Percentiles rank a stretch among this genome's conserved stretches.
Evolutionary conservation across 2,113 vertebrate species (phyloP).

Genomic region (Equus quagga): DNA sequence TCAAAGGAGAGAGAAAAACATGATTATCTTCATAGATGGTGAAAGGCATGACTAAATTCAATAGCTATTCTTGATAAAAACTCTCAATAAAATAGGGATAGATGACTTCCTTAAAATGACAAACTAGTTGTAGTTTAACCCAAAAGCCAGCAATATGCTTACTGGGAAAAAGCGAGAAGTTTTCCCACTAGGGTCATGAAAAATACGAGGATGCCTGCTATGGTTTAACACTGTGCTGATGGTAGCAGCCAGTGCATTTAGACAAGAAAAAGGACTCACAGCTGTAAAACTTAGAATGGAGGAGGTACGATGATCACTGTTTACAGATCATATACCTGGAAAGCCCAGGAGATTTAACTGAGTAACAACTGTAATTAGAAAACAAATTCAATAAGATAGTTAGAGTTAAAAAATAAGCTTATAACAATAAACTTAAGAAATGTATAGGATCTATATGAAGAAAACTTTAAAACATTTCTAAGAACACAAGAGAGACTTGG

Average conservation of each 20-base stretch:
- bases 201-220: background rate
- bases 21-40: background rate
- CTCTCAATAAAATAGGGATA: background rate
- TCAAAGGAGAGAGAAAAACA: background rate
- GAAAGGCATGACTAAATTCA: slow-evolving; percentile 15
- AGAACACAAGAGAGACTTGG: background rate
- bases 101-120: background rate
- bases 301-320: background rate
- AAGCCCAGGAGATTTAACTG: slow-evolving; percentile 16
- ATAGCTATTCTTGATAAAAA: background rate
- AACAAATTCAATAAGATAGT: background rate
- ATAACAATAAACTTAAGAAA: slow-evolving; percentile 42
- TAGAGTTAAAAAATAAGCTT: background rate
- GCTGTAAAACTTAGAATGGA: background rate
- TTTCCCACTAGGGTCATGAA: background rate
- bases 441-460: background rate
- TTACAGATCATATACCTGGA: background rate
- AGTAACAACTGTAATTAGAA: slow-evolving; percentile 21
- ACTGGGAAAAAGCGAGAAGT: background rate
- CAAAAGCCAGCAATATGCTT: slow-evolving; percentile 30
- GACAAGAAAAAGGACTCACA: background rate
- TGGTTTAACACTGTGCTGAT: background rate
- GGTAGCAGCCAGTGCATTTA: background rate
- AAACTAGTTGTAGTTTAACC: background rate
- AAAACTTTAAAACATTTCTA: slow-evolving; percentile 47